Evolutionary conservation across 2,113 vertebrate genomes (phyloP).

Genomic region (Zingel zingel): DNA sequence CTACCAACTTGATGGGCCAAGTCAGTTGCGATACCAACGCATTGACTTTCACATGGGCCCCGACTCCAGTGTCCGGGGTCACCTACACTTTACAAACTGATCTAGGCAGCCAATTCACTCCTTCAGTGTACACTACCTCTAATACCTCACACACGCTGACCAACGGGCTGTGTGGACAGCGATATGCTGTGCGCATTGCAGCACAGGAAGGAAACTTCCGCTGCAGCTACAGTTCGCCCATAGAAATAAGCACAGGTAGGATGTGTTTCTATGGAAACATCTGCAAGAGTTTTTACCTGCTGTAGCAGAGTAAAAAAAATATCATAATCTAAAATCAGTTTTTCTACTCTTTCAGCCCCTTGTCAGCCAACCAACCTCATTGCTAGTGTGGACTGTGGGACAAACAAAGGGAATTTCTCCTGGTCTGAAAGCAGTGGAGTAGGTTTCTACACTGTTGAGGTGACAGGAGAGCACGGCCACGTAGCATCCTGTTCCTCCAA

Average conservation of each 20-base stretch:
- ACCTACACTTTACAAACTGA: slow-evolving; percentile 57
- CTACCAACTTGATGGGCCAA: slow-evolving; percentile 58
- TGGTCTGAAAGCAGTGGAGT: slow-evolving; percentile 65
- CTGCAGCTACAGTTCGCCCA: slow-evolving; percentile 60
- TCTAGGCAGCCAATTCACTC: neutral
- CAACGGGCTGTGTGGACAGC: slow-evolving; percentile 71
- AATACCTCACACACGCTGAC: slow-evolving; percentile 43
- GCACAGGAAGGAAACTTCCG: slow-evolving; percentile 58
- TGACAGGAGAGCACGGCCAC: slow-evolving; percentile 67
- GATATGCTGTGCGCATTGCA: slow-evolving; percentile 62
- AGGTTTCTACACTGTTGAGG: slow-evolving; percentile 65
- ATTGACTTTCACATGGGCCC: slow-evolving; percentile 68
- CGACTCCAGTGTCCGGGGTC: slow-evolving; percentile 33
- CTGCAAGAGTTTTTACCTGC: slow-evolving; percentile 4
- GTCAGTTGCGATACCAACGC: slow-evolving; percentile 62
- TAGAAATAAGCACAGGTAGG: slow-evolving; percentile 73
- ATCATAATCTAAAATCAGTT: neutral
- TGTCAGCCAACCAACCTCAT: slow-evolving; percentile 73
- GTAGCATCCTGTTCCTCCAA: slow-evolving; percentile 69
- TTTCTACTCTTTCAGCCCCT: slow-evolving; percentile 52
- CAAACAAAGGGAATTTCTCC: slow-evolving; percentile 68
- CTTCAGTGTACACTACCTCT: slow-evolving; percentile 20
- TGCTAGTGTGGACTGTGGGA: slow-evolving; percentile 73
- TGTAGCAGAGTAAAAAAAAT: neutral
- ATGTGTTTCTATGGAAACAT: slow-evolving; percentile 33